Evolutionary conservation across 53 echinoderm and acorn worm genomes (phyloP).

Genomic region (Holothuria scabra): DNA sequence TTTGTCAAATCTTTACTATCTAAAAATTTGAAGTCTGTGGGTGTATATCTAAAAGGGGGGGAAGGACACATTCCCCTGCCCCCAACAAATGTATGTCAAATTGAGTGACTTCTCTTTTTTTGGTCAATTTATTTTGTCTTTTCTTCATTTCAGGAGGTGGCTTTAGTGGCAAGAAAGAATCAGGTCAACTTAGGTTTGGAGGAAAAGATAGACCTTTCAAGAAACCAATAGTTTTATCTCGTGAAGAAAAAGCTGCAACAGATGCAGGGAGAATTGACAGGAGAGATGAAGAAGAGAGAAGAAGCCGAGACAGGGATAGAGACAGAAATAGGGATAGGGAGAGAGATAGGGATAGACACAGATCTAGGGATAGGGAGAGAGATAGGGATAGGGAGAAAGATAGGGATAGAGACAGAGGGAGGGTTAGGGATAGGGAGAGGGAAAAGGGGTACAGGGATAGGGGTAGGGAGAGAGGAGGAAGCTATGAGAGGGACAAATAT

Average conservation of each 20-base stretch:
- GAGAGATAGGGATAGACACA: no score
- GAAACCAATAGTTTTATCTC: conserved; percentile 66
- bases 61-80: no score
- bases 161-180: conserved; percentile 97
- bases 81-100: no score
- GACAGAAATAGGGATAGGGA: conserved; percentile 16
- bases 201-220: conserved; percentile 91
- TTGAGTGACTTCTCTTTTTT: no score
- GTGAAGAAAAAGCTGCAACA: background rate
- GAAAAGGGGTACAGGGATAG: background rate
- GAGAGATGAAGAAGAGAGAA: conserved; percentile 12
- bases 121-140: background rate
- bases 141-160: conserved; percentile 79
- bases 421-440: background rate
- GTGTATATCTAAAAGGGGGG: no score
- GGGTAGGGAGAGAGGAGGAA: background rate
- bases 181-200: conserved; percentile 96
- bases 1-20: no score
- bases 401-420: background rate
- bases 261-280: conserved; percentile 1
- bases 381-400: background rate
- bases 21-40: no score
- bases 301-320: conserved; percentile 16
- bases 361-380: background rate
- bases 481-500: conserved; percentile 62